phyloP scores from a whole-genome alignment of 2,888 invertebrate genomes.

The Lasioglossum leucozonium region DNA sequence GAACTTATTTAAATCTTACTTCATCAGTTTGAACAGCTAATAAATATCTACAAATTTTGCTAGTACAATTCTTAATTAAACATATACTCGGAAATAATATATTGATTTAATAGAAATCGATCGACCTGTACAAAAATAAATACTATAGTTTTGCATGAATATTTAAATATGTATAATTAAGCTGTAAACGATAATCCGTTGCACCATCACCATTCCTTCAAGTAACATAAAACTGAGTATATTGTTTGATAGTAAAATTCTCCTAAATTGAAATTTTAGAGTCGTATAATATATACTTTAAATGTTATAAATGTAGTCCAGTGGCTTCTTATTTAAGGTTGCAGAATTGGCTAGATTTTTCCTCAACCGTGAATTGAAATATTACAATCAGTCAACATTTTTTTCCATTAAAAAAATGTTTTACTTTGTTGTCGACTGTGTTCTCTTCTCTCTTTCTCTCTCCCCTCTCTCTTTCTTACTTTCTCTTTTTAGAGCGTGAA shows the following conservation, averaged over 20 bases:
- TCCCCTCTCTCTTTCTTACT: background rate
- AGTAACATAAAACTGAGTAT: conserved; percentile 52
- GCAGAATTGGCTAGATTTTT: conserved; percentile 31
- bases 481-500: conserved; percentile 28
- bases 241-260: conserved; percentile 44
- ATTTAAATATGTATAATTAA: conserved; percentile 76
- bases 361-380: conserved; percentile 28
- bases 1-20: conserved; percentile 35
- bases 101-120: conserved; percentile 66
- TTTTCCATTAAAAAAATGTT: conserved; percentile 34
- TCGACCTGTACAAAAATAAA: conserved; percentile 83
- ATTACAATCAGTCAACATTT: conserved; percentile 43
- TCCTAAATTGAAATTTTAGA: conserved; percentile 57
- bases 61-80: conserved; percentile 51
- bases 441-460: background rate
- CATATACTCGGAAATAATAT: conserved; percentile 53
- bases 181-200: conserved; percentile 77
- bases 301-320: conserved; percentile 55
- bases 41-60: conserved; percentile 56
- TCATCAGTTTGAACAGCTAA: conserved; percentile 37
- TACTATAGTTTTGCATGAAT: conserved; percentile 78
- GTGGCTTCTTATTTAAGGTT: conserved; percentile 38
- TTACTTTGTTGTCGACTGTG: conserved; percentile 43
- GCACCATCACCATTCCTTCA: conserved; percentile 79
- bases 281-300: conserved; percentile 54